phyloP scores from a whole-genome alignment of 2,113 vertebrate genomes.

The Bos indicus region DNA sequence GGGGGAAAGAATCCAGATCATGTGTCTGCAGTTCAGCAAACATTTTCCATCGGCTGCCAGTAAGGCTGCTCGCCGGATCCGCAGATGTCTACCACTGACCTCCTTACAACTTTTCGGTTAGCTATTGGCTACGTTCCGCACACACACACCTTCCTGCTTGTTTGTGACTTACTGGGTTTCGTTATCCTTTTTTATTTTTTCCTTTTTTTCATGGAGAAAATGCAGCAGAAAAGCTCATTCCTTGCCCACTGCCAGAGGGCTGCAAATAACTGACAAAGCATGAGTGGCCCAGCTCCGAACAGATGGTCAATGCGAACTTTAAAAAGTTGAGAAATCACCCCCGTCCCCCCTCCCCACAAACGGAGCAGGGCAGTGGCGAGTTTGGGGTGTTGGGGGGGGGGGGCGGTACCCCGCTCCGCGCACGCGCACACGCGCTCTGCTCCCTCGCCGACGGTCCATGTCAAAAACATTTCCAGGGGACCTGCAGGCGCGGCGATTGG shows the following conservation, averaged over 20 bases:
- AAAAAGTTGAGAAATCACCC: constrained; percentile 36
- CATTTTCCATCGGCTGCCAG: constrained; percentile 49
- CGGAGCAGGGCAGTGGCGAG: background rate
- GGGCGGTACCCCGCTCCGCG: background rate
- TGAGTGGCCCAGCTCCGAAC: background rate
- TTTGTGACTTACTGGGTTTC: constrained; percentile 21
- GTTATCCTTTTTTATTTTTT: background rate
- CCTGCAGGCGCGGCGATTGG: constrained; percentile 71
- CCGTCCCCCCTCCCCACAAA: background rate
- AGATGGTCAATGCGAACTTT: constrained; percentile 48
- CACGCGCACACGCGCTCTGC: constrained; percentile 57
- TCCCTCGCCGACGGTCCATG: constrained; percentile 71
- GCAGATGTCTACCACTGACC: background rate
- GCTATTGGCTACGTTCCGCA: background rate
- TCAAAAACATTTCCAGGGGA: constrained; percentile 76
- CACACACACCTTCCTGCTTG: background rate
- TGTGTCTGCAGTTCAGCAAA: constrained; percentile 51
- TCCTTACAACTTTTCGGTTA: constrained; percentile 43
- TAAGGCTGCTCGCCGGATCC: background rate
- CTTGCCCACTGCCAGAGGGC: background rate
- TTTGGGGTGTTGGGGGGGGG: background rate
- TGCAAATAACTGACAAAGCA: constrained; percentile 47
- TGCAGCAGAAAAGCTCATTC: background rate
- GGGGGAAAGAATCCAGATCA: background rate
- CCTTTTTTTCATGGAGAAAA: constrained; percentile 37